These are phyloP conservation scores for Cassiopea andromeda DNA, from an alignment of 30 jellyfish, hydroid and myxozoan genomes.

Conservation along the genomic window DNA sequence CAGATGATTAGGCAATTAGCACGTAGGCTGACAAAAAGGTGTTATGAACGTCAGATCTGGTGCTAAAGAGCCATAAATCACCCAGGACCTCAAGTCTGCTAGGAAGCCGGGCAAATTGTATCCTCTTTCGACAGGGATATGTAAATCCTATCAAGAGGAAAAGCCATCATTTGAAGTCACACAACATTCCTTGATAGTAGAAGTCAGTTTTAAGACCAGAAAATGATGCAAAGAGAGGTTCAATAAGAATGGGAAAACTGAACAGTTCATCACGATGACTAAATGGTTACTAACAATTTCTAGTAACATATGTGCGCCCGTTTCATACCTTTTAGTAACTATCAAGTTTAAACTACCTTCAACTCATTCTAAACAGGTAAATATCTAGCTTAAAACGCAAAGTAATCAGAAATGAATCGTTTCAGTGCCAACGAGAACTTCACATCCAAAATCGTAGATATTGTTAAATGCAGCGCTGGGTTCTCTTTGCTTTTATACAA, in stretches of 20 bases:
- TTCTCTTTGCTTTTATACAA: not conserved
- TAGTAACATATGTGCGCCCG: too few relatives aligned
- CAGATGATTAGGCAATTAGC: slow-evolving; percentile 17
- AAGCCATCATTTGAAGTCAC: not conserved
- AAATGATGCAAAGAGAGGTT: not conserved
- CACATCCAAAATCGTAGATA: not conserved
- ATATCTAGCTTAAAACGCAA: too few relatives aligned
- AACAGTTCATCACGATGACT: not conserved
- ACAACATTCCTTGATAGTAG: not conserved
- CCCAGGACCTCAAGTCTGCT: not conserved
- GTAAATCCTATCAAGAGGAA: not conserved
- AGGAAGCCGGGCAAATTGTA: not conserved
- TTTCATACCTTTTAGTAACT: too few relatives aligned
- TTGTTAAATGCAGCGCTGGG: not conserved
- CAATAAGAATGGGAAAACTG: not conserved
- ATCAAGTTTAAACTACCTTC: too few relatives aligned
- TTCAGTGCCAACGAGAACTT: too few relatives aligned
- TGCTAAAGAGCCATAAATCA: slow-evolving; percentile 9
- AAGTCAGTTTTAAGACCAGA: not conserved
- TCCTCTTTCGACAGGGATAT: not conserved
- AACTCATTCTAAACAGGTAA: too few relatives aligned
- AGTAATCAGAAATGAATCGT: too few relatives aligned
- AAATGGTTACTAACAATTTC: not conserved
- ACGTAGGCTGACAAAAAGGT: slow-evolving; percentile 27
- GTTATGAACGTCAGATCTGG: slow-evolving; percentile 7